These are phyloP conservation scores for Notamacropus eugenii DNA, from an alignment of 2,797 vertebrate genomes.

Conservation along the genomic window DNA sequence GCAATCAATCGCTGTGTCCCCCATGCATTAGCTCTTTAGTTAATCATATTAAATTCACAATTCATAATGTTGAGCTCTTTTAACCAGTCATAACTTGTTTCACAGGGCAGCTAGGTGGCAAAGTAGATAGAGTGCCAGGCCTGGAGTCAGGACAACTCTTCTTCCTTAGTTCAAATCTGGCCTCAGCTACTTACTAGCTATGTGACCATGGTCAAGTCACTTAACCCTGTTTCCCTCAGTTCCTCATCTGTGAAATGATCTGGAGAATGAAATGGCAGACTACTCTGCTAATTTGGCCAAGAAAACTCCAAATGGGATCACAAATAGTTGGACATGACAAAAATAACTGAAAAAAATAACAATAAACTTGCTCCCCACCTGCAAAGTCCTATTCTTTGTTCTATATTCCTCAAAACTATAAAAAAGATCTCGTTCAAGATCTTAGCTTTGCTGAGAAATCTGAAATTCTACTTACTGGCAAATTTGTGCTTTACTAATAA, in stretches of 20 bases:
- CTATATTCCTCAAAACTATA: not conserved
- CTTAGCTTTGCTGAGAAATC: not conserved
- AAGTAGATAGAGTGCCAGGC: not conserved
- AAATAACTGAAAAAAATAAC: not conserved
- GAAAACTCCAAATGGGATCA: not conserved
- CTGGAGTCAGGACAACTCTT: not conserved
- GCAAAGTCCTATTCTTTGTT: not conserved
- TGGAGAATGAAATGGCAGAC: not conserved
- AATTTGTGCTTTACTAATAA: not conserved
- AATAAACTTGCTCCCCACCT: not conserved
- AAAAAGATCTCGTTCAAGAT: not conserved
- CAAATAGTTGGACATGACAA: not conserved
- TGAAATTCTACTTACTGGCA: not conserved
- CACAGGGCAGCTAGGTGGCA: not conserved
- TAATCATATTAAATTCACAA: not conserved
- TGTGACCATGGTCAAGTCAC: not conserved
- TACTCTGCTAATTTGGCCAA: not conserved
- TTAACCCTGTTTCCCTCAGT: not conserved
- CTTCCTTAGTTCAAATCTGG: not conserved
- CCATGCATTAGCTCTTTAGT: not conserved
- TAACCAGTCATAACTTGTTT: not conserved
- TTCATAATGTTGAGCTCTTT: not conserved
- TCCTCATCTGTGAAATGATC: not conserved
- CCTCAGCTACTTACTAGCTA: not conserved
- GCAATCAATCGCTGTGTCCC: not conserved